Conservation (phyloP, 2,888 invertebrate species). For the Plagodis pulveraria region DNA sequence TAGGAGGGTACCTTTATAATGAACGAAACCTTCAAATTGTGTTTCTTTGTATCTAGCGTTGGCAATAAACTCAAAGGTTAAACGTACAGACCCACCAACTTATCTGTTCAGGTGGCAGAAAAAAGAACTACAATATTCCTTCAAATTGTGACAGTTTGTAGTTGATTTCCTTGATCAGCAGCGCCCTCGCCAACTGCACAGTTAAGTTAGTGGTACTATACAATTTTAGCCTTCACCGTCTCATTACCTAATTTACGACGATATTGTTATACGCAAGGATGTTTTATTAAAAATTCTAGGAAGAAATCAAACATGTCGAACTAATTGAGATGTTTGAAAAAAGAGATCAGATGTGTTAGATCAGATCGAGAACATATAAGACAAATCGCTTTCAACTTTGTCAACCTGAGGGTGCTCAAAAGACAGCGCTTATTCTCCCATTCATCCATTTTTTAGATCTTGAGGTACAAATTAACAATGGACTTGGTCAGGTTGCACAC, state of each 20-base stretch:
- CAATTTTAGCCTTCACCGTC: conserved; percentile 21
- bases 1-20: conserved; percentile 71
- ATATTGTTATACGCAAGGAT: conserved; percentile 19
- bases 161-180: too few species aligned
- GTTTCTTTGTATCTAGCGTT: conserved; percentile 59
- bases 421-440: conserved; percentile 59
- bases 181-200: too few species aligned
- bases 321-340: conserved; percentile 71
- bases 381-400: conserved; percentile 77
- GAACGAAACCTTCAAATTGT: conserved; percentile 58
- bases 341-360: conserved; percentile 63
- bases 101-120: too few species aligned
- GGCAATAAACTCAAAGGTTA: conserved; percentile 65
- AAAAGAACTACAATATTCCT: too few species aligned
- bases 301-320: conserved; percentile 35
- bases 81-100: too few species aligned
- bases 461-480: conserved; percentile 73
- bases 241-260: conserved; percentile 36
- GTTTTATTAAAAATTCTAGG: conserved; percentile 42
- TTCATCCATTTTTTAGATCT: conserved; percentile 76
- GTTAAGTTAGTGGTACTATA: too few species aligned
- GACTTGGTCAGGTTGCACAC: conserved; percentile 76
- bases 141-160: too few species aligned
- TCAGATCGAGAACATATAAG: conserved; percentile 72
- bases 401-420: conserved; percentile 74